These are phyloP conservation scores for Pseudomyrmex concolor DNA, from an alignment of 1,140 invertebrate genomes.

Conservation along the genomic window DNA sequence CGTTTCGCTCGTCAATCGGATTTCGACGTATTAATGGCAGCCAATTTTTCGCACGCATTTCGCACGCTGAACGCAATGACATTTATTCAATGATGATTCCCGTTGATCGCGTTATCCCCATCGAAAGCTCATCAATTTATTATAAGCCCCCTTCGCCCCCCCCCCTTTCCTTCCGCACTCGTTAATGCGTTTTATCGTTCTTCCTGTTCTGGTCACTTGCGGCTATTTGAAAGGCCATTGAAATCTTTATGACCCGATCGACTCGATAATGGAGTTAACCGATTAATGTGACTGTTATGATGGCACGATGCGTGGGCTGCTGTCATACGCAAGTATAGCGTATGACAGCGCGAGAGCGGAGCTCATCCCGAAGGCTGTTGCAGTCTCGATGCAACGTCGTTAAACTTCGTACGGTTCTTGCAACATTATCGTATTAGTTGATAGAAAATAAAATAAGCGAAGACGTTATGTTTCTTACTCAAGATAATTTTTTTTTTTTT, in stretches of 20 bases:
- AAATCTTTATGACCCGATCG: constrained; percentile 67
- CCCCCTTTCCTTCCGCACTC: background rate
- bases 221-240: constrained; percentile 51
- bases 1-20: background rate
- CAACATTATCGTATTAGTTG: background rate
- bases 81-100: constrained; percentile 34
- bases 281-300: constrained; percentile 67
- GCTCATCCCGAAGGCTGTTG: background rate
- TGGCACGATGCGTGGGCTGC: background rate
- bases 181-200: constrained; percentile 48
- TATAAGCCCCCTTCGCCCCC: background rate
- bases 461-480: too few species aligned
- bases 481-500: too few species aligned
- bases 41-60: background rate
- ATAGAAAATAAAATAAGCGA: too few species aligned
- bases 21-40: constrained; percentile 6
- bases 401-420: background rate
- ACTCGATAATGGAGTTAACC: constrained; percentile 60
- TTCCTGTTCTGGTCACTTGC: constrained; percentile 13
- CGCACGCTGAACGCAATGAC: background rate
- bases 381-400: background rate
- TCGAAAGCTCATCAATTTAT: constrained; percentile 47
- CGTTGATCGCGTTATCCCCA: constrained; percentile 19
- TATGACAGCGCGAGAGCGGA: background rate
- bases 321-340: background rate